Evolutionary conservation across 2,888 invertebrate species (phyloP), one percentile per base, ranked within the genome.

Genomic region (Tricholauxania praeusta): DNA sequence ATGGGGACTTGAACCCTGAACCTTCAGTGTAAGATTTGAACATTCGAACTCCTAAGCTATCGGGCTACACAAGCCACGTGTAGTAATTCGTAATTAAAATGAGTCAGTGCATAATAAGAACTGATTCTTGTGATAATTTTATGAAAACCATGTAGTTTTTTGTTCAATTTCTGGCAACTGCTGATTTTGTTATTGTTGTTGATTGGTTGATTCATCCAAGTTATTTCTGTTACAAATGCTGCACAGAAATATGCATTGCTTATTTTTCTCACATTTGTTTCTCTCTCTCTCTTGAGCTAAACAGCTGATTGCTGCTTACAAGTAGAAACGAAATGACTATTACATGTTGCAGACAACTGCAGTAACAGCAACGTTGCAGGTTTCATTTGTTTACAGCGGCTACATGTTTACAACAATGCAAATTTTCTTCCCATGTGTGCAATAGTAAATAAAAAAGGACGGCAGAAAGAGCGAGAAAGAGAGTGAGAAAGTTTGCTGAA

Each of bases 291-390:
- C 17, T 48, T 28, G 19, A 19, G 17, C 63, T 17, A 12, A 63
- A 19, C 63, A 63, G 63, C 63, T 63, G 63, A 17, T 63, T 47
- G 8, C 10, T n/a, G 62, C 32, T 12, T n/a, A 15, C 7, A 48
- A 17, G 48, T 19, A 39, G 39, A 63, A 48, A 63, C 8, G 63
- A 49, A 49, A 63, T 63, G 49, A 7, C 63, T 14, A 47, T 39
- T 28, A 28, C 28, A 12, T 15, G 12, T 22, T 57, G 8, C 39
- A 39, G 39, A 7, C 39, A 39, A 39, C 39, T 8, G 39, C 10
- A 10, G 7, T 1, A 28, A 22, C 57, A 57, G 57, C 57, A 22
- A 19, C 7, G 57, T 57, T 57, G 57, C 57, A 5, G 17, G n/a
- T 53, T n/a, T 17, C 15, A 17, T 8, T 55, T 53, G 53, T 12